Evolutionary conservation across 2,797 vertebrate genomes (phyloP), one percentile per base, ranked within the genome.

Genomic region (Acanthurus lineatus): DNA sequence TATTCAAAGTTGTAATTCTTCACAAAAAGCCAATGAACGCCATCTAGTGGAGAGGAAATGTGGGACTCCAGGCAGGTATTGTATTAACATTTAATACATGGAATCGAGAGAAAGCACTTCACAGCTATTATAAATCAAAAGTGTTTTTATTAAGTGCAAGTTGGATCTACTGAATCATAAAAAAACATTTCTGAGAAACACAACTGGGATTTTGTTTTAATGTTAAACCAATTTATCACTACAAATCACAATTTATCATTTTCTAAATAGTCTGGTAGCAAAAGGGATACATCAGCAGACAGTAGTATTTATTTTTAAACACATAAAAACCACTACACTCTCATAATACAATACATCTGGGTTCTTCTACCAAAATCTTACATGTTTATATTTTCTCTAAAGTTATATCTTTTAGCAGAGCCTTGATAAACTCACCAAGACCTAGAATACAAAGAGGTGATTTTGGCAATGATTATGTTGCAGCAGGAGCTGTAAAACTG

Each of bases 41-140:
- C 93, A 92, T 84, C 93, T 91, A 87, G 91, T 88, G 91, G 90
- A 62, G 7, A 32, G 64, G 1, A 44, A 58, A 40, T 58, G 17
- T 9, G 87, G 8, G 19, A 51, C 51, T 12, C 0, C 10, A 32
- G 10, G 19, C 15, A 9, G 9, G 15, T 53, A 22, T 1, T 4
- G 20, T 7, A 65, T 5, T 10, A 45, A 52, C 8, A 28, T 28
- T 16, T 16, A 48, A 20, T 17, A 59, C 16, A 65, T 6, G 4
- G 12, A 12, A 48, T 1, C 19, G 25, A 56, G 6, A 68, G 0
- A 9, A 57, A 49, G 4, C 22, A 42, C 16, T 1, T n/a, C 8
- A 62, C 3, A 11, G 0, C 2, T 32, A 3, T 42, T 69, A 69
- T 62, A 6, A 53, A 79, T 52, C 53, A 78, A 70, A 75, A 14